Evolutionary conservation across 2,888 invertebrate species (phyloP).

Genomic region (Tuberolachnus salignus): DNA sequence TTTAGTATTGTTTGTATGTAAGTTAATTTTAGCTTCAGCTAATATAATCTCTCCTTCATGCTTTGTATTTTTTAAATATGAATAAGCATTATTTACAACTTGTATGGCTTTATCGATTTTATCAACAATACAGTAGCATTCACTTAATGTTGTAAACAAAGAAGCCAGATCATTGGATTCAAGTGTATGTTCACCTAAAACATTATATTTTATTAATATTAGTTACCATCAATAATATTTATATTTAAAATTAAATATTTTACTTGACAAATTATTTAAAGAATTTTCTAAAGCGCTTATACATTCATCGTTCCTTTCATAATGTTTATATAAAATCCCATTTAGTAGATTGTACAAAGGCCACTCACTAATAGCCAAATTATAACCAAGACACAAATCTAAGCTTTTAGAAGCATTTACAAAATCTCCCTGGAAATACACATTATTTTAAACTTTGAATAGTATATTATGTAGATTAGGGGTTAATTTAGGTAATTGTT

Average conservation of each 20-base stretch:
- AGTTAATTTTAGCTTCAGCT: slow-evolving; percentile 81
- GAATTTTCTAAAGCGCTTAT: slow-evolving; percentile 78
- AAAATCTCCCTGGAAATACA: slow-evolving; percentile 67
- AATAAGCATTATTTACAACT: slow-evolving; percentile 73
- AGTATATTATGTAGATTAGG: no score
- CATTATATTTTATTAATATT: neutral
- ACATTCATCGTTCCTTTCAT: slow-evolving; percentile 73
- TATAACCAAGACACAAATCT: slow-evolving; percentile 88
- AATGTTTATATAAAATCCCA: slow-evolving; percentile 81
- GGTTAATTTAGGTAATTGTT: no score
- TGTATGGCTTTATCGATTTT: slow-evolving; percentile 81
- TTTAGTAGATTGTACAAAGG: slow-evolving; percentile 87
- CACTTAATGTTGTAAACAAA: slow-evolving; percentile 84
- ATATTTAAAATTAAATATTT: neutral
- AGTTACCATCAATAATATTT: neutral
- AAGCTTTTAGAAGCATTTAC: slow-evolving; percentile 83
- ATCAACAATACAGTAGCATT: slow-evolving; percentile 73
- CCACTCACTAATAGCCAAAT: slow-evolving; percentile 90
- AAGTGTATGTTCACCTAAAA: slow-evolving; percentile 58
- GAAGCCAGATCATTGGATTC: slow-evolving; percentile 77
- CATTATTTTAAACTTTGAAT: slow-evolving; percentile 16
- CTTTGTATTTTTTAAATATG: slow-evolving; percentile 67
- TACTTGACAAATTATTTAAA: slow-evolving; percentile 60
- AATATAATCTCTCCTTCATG: slow-evolving; percentile 86
- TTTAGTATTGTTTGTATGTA: slow-evolving; percentile 81